Percentiles rank a stretch among this genome's conserved stretches.
phyloP scores from a whole-genome alignment of 2,113 vertebrate genomes.

The Nerophis ophidion region DNA sequence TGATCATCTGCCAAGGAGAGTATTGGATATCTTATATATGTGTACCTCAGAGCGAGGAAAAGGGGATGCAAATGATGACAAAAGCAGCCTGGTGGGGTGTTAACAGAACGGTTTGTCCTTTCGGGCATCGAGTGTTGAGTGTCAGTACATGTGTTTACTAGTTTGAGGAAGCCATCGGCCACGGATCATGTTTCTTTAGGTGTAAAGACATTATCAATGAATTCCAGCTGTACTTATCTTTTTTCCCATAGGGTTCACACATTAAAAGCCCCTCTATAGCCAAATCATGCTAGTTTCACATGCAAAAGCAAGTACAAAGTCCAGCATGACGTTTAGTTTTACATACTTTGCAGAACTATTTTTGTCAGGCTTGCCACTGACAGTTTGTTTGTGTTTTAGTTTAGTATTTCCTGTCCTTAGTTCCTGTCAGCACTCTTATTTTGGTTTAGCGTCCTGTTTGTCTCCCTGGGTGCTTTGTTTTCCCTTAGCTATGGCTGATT shows the following conservation, averaged over 20 bases:
- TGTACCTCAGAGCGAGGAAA: background rate
- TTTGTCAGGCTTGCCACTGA: no score
- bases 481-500: no score
- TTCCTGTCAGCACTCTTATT: no score
- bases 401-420: no score
- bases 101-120: conserved; percentile 10
- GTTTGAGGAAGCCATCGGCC: conserved; percentile 12
- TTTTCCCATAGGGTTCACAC: background rate
- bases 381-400: no score
- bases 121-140: conserved; percentile 4
- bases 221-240: background rate
- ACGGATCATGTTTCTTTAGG: conserved; percentile 9
- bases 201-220: conserved; percentile 11
- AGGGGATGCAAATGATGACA: conserved; percentile 22
- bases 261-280: background rate
- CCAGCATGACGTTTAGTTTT: no score
- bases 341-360: no score
- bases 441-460: no score
- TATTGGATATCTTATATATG: conserved; percentile 15
- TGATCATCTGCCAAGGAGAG: conserved; percentile 22
- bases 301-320: background rate
- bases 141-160: conserved; percentile 10
- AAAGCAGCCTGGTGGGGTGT: conserved; percentile 8
- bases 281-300: conserved; percentile 6
- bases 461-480: no score